Base-by-base conservation (phyloP, 2,888 invertebrate species). In the Phymatocera aterrima region DNA sequence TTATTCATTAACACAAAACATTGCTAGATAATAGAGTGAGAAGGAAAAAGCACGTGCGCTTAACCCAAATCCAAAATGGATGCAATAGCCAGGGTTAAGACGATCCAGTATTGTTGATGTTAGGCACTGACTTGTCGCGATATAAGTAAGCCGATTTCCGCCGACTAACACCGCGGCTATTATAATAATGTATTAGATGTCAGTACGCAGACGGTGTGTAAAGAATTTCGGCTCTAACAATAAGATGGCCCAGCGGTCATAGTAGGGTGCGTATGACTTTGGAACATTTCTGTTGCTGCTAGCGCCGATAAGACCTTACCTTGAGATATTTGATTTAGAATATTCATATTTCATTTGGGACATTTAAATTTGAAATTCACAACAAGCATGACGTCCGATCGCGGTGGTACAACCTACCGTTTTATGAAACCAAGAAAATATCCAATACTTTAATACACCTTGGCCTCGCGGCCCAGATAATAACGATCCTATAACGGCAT, bases 391-490 rank as follows among this genome's bases (percentile, higher is more conserved):
- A 75, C 60, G 75, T 75, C 40, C 37, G 37, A 37, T 40, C 28
- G 21, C 18, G 18, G 28, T 34, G 57, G 37, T 46, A 40, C n/a
- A 31, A 60, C 57, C 12, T 21, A 40, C 54, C 75, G 15, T 75
- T 57, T 18, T 60, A 40, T 75, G 28, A 75, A 12, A 43, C 37
- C 34, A 43, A 75, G 40, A 43, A 75, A 37, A 75, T 57, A 75
- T 60, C 75, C 75, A 37, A 57, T 57, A 60, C 75, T 60, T 75
- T 75, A 75, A 57, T 75, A 57, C 40, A 40, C 37, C 75, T 60
- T 18, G 72, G 12, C 72, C 31, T 21, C 18, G 31, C 18, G 54
- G 18, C 34, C 28, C 51, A 15, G 37, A 51, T 51, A 72, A 54
- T 72, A 72, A 72, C 34, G 18, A 72, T 51, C 34, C 15, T 34